These are phyloP conservation scores for Melitaea cinxia DNA, from an alignment of 1,140 invertebrate species.

Conservation along the genomic window DNA sequence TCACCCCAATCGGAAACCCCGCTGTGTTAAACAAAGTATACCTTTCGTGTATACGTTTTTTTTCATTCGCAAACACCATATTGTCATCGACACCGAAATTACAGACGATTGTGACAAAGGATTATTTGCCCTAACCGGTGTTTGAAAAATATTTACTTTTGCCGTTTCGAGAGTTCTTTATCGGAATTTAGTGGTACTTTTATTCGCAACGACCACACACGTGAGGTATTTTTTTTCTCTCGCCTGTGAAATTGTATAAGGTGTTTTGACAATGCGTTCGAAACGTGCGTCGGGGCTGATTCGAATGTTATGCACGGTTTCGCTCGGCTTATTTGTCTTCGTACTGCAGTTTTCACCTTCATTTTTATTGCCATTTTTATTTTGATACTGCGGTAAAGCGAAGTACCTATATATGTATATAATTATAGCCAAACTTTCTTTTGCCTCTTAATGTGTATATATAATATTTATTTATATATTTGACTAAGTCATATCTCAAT, in stretches of 20 bases:
- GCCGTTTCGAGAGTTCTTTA: conserved; percentile 59
- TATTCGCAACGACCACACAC: conserved; percentile 73
- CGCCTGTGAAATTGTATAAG: conserved; percentile 70
- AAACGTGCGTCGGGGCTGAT: conserved; percentile 66
- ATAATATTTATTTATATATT: too few species aligned
- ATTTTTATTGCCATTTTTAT: not conserved
- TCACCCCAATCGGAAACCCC: conserved; percentile 59
- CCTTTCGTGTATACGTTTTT: conserved; percentile 47
- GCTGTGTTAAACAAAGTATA: conserved; percentile 62
- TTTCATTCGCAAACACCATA: conserved; percentile 45
- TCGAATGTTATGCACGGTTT: conserved; percentile 72
- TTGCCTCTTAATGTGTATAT: too few species aligned
- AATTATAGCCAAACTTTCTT: not conserved
- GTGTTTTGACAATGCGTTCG: conserved; percentile 73
- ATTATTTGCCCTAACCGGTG: conserved; percentile 55
- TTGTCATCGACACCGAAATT: conserved; percentile 75
- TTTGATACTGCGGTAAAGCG: not conserved
- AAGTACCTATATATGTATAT: not conserved
- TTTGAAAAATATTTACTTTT: conserved; percentile 77
- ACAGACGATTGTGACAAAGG: conserved; percentile 67
- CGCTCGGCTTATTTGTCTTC: conserved; percentile 55
- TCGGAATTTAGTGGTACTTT: conserved; percentile 57
- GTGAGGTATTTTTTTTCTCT: conserved; percentile 42
- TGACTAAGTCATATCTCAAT: too few species aligned
- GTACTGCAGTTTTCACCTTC: conserved; percentile 33